Evolutionary conservation across 2,797 vertebrate species (phyloP), one percentile per base, ranked within the genome.

Genomic region (Dendrocincla fuliginosa): DNA sequence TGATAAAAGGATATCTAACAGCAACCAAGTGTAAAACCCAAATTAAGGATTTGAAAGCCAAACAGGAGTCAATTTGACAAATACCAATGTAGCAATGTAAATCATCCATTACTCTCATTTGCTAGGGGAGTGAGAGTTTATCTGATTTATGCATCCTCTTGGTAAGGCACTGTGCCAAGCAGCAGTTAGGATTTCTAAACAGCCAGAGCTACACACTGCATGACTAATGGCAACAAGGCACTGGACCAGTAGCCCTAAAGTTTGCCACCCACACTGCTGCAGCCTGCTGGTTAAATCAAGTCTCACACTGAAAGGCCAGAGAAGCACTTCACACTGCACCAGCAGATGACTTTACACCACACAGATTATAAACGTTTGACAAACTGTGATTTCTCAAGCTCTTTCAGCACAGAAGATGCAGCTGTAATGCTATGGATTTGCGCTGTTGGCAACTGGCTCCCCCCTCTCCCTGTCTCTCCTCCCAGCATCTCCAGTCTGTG

Each of bases 31-130:
- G 81, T 57, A 88, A 93, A 92, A 91, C 20, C 9, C 67, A 95
- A 87, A 95, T 84, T 56, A 95, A 90, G 32, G 46, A 93, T 64
- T 57, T 90, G 90, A 87, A 87, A 94, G 42, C 30, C 61, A 84
- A 94, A 27, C 56, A 53, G 52, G 46, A 91, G 42, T 86, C 18
- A 33, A 28, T 64, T 89, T 96, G 70, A 97, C 35, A 88, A 92
- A 94, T 47, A 85, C 6, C 88, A 89, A 86, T 70, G 71, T 35
- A 81, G 24, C 27, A 30, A 53, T 49, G 16, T 23, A 96, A 97
- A 96, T 78, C 52, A 78, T 42, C 30, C 78, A 42, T 90, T 90
- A 87, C 18, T 79, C 16, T 63, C 28, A 77, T 90, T 92, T 91
- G 79, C 55, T 89, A 80, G 27, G 76, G 56, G 14, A 80, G 16